Percentiles rank a stretch among this genome's conserved stretches.
These are phyloP conservation scores for Epistrophella euchroma DNA, from an alignment of 2,888 invertebrate genomes.

Conservation along the genomic window DNA sequence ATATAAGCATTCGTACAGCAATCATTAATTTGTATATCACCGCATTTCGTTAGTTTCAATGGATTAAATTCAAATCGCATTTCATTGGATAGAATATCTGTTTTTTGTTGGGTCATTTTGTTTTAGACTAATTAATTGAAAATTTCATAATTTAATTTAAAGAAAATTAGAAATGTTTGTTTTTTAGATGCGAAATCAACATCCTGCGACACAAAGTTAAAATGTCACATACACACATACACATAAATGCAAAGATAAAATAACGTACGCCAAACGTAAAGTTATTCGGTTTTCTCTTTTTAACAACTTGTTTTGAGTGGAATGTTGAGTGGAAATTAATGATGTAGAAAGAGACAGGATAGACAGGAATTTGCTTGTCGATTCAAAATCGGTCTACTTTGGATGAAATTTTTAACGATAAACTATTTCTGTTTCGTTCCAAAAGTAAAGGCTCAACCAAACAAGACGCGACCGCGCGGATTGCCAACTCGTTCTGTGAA, in stretches of 20 bases:
- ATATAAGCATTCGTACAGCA: constrained; percentile 62
- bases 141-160: constrained; percentile 60
- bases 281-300: not conserved
- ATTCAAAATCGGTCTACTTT: not conserved
- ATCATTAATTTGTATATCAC: constrained; percentile 63
- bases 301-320: constrained; percentile 12
- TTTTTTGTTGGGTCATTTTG: constrained; percentile 56
- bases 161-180: constrained; percentile 38
- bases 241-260: not conserved
- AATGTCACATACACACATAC: not conserved
- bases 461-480: too few species aligned
- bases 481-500: too few species aligned
- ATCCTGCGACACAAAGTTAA: constrained; percentile 9
- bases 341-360: not conserved
- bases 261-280: not conserved
- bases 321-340: constrained; percentile 4
- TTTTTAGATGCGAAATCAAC: constrained; percentile 12
- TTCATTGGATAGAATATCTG: constrained; percentile 50
- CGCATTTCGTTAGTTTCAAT: constrained; percentile 60
- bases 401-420: not conserved
- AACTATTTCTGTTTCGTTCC: too few species aligned
- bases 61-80: constrained; percentile 60
- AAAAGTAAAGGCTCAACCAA: too few species aligned
- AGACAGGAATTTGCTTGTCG: not conserved
- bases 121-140: constrained; percentile 1